phyloP scores from a whole-genome alignment of 2,888 invertebrate species.

The Coleophora flavipennella region DNA sequence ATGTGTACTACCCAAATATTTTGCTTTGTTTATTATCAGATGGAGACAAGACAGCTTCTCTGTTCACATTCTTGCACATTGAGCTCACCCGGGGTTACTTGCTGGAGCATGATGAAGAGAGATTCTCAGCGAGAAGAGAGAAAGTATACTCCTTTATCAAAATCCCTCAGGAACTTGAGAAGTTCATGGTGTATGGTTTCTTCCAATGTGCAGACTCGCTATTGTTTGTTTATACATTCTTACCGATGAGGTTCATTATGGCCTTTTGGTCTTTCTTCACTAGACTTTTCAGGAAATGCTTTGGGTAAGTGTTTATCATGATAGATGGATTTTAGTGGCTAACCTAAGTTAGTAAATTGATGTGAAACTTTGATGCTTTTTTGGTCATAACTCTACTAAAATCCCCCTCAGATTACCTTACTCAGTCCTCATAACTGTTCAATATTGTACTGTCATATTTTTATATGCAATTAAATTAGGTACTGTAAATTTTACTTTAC shows the following conservation, averaged over 20 bases:
- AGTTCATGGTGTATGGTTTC: conserved; percentile 94
- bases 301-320: conserved; percentile 69
- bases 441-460: too few relatives aligned
- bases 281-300: conserved; percentile 81
- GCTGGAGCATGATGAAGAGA: conserved; percentile 94
- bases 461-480: too few relatives aligned
- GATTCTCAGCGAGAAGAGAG: conserved; percentile 93
- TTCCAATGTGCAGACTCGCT: conserved; percentile 98
- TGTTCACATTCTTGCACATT: conserved; percentile 82
- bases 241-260: conserved; percentile 92
- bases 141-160: conserved; percentile 98
- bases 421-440: too few relatives aligned
- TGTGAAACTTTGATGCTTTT: too few relatives aligned
- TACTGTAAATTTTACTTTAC: too few relatives aligned
- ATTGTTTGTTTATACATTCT: conserved; percentile 96
- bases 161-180: conserved; percentile 93
- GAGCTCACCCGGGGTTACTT: conserved; percentile 95
- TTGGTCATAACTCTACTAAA: too few relatives aligned
- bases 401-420: too few relatives aligned
- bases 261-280: conserved; percentile 87
- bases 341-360: too few relatives aligned
- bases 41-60: conserved; percentile 52
- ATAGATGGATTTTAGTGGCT: too few relatives aligned
- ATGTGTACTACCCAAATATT: neutral
- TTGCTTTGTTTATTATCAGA: conserved; percentile 35